These are phyloP conservation scores for Nannospalax galili DNA, from an alignment of 2,113 vertebrate species.

Conservation along the genomic window DNA sequence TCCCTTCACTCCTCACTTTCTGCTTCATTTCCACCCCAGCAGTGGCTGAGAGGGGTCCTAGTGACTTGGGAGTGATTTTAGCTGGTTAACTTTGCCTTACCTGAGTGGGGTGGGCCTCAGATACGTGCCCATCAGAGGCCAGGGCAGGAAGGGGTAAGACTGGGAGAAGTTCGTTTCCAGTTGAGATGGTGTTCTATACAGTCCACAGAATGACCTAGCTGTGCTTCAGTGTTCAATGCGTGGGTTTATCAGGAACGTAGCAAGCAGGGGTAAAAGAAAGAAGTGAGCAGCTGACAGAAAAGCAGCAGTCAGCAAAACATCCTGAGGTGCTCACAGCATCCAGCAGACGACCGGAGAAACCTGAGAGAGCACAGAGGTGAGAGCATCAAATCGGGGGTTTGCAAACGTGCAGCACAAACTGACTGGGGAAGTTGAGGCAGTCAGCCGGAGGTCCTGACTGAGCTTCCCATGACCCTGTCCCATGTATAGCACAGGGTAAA, in stretches of 20 bases:
- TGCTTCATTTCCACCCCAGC: not conserved
- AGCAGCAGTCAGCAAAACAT: no score
- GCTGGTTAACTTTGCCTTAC: not conserved
- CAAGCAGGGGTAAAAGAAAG: not conserved
- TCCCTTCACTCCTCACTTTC: not conserved
- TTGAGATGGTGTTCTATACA: rapidly evolving
- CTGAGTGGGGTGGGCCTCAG: no score
- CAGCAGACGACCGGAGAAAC: not conserved
- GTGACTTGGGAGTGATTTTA: not conserved
- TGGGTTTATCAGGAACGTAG: no score
- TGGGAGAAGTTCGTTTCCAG: not conserved
- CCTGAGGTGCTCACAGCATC: no score
- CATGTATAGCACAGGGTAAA: not conserved
- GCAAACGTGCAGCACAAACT: no score
- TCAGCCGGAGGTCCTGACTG: not conserved
- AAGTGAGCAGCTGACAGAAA: not conserved
- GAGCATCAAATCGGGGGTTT: not conserved
- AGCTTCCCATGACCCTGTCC: no score
- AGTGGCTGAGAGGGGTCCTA: no score
- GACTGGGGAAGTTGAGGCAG: not conserved
- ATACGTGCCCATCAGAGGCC: rapidly evolving
- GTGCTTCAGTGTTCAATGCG: not conserved
- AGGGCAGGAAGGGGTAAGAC: rapidly evolving
- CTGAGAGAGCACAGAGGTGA: not conserved
- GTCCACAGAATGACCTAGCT: no score